These are phyloP conservation scores for Lepidothrix coronata DNA, from an alignment of 2,113 vertebrate species.

Conservation along the genomic window DNA sequence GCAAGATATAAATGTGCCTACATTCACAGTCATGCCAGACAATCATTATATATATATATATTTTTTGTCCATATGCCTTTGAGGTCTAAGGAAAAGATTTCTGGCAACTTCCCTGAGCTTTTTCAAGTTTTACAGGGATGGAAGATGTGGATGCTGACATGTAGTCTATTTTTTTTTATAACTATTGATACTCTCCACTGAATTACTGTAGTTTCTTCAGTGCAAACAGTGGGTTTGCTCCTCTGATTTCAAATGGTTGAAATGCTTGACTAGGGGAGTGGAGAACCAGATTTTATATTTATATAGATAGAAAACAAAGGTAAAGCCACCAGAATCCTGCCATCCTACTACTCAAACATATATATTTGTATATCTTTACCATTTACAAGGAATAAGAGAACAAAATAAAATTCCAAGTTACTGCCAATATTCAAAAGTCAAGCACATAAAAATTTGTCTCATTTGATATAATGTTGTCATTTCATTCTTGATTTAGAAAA, in stretches of 20 bases:
- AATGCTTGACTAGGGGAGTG: neutral
- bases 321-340: neutral
- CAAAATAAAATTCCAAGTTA: neutral
- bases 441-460: neutral
- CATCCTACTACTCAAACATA: neutral
- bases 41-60: neutral
- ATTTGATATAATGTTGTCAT: neutral
- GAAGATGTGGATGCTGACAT: neutral
- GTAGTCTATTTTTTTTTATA: neutral
- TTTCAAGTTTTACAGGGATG: neutral
- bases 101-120: neutral
- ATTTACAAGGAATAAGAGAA: neutral
- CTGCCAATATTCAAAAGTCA: neutral
- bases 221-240: neutral
- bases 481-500: neutral
- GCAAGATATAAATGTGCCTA: neutral
- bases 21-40: neutral
- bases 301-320: neutral
- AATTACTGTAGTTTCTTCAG: neutral
- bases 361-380: neutral
- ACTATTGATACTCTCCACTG: neutral
- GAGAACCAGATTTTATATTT: neutral
- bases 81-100: neutral
- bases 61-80: neutral
- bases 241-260: neutral